Percentiles rank a stretch among this genome's conserved stretches.
phyloP scores from a whole-genome alignment of 2,888 invertebrate genomes.

The Torymus aiolomorphi region DNA sequence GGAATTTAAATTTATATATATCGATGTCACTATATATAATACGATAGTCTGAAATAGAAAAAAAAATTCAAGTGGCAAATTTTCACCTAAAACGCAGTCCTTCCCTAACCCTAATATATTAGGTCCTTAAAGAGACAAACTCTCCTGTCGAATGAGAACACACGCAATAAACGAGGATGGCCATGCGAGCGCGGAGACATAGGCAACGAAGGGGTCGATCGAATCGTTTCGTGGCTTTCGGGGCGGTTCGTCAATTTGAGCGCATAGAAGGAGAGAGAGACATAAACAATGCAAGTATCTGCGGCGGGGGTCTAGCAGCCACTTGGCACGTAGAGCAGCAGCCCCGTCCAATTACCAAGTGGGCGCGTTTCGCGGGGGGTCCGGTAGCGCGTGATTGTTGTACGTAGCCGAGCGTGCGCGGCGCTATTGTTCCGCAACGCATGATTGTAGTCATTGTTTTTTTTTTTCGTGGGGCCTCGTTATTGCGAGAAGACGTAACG shows the following conservation, averaged over 20 bases:
- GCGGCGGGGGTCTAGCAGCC: conserved; percentile 67
- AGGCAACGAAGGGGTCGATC: neutral
- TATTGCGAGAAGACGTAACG: conserved; percentile 21
- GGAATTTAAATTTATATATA: too few species aligned
- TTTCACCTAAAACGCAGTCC: too few species aligned
- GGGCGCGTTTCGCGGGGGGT: conserved; percentile 74
- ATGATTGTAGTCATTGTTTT: conserved; percentile 74
- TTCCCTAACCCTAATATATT: neutral
- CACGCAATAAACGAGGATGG: too few species aligned
- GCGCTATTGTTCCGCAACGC: conserved; percentile 59
- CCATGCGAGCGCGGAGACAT: too few species aligned
- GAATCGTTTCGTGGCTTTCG: conserved; percentile 49
- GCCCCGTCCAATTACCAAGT: conserved; percentile 73
- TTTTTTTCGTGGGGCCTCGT: conserved; percentile 55
- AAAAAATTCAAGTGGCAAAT: too few species aligned
- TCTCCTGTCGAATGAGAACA: neutral
- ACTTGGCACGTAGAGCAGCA: conserved; percentile 71
- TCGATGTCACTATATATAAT: too few species aligned
- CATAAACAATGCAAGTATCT: conserved; percentile 71
- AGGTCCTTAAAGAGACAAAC: conserved; percentile 3
- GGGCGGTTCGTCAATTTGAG: conserved; percentile 37
- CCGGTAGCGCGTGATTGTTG: conserved; percentile 63
- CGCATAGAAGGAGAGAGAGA: conserved; percentile 14
- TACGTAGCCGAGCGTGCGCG: conserved; percentile 65
- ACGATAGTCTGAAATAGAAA: too few species aligned